These are phyloP conservation scores for Parnassius mnemosyne DNA, from an alignment of 2,888 invertebrate genomes.

Conservation along the genomic window DNA sequence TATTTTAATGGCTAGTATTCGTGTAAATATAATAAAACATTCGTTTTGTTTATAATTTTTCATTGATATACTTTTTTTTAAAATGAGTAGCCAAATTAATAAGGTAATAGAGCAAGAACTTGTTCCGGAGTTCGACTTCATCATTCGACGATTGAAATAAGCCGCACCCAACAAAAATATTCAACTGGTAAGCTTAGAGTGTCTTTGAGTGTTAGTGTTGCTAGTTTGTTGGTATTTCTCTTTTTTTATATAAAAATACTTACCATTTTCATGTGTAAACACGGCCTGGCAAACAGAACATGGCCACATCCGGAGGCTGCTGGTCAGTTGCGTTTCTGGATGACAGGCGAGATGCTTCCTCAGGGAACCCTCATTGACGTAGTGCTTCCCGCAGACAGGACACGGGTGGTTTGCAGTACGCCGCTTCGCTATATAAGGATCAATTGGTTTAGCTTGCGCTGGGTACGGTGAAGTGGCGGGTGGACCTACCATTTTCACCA, in stretches of 20 bases:
- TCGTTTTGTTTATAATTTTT: too few relatives aligned
- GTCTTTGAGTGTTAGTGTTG: too few relatives aligned
- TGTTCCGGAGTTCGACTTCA: too few relatives aligned
- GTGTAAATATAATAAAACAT: too few relatives aligned
- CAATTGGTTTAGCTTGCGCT: constrained; percentile 81
- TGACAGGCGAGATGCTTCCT: constrained; percentile 94
- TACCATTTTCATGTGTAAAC: constrained; percentile 96
- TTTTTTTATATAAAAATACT: constrained; percentile 29
- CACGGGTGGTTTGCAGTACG: constrained; percentile 97
- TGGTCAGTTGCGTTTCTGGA: constrained; percentile 93
- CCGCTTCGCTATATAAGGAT: constrained; percentile 95
- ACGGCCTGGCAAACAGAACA: constrained; percentile 97
- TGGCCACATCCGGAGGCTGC: constrained; percentile 96
- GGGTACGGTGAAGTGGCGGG: constrained; percentile 83
- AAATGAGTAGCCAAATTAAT: too few relatives aligned
- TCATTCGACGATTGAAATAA: too few relatives aligned
- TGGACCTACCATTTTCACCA: constrained; percentile 79
- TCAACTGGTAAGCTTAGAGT: too few relatives aligned
- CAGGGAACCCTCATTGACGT: constrained; percentile 65
- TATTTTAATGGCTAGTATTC: too few relatives aligned
- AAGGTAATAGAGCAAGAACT: too few relatives aligned
- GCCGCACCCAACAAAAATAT: too few relatives aligned
- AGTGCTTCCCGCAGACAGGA: constrained; percentile 97
- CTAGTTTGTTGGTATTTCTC: too few relatives aligned
- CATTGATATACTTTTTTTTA: too few relatives aligned